Conservation (phyloP, 2,113 vertebrate species). For the Gasterosteus aculeatus region DNA sequence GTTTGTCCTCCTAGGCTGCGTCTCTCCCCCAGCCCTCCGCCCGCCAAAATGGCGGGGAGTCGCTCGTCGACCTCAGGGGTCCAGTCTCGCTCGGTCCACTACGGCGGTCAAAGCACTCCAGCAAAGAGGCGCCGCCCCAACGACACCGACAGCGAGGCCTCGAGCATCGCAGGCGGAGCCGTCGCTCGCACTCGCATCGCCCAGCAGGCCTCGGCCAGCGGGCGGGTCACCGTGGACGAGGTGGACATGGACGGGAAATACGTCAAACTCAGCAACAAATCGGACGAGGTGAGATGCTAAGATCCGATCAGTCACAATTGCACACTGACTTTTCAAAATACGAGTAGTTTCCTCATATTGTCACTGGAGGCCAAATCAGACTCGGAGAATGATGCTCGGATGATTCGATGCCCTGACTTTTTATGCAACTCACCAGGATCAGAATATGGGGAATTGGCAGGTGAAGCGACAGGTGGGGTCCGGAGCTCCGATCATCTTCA, state of each 20-base stretch:
- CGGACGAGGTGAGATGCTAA: slow-evolving; percentile 85
- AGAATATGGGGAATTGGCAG: slow-evolving; percentile 94
- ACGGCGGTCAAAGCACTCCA: slow-evolving; percentile 68
- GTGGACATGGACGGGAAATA: slow-evolving; percentile 95
- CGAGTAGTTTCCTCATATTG: neutral
- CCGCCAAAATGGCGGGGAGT: slow-evolving; percentile 74
- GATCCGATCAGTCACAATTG: neutral
- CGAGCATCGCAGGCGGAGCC: slow-evolving; percentile 78
- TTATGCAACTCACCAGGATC: slow-evolving; percentile 82
- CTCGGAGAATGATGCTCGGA: neutral
- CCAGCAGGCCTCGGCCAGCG: slow-evolving; percentile 93
- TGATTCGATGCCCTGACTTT: neutral
- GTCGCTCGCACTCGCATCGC: slow-evolving; percentile 87
- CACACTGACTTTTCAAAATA: neutral
- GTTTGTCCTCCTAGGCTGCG: slow-evolving; percentile 82
- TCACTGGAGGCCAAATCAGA: neutral
- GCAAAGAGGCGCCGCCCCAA: slow-evolving; percentile 91
- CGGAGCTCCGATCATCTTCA: slow-evolving; percentile 82
- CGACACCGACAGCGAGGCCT: slow-evolving; percentile 83
- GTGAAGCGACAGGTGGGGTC: slow-evolving; percentile 93
- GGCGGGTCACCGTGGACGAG: slow-evolving; percentile 92
- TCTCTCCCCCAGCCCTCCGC: slow-evolving; percentile 91
- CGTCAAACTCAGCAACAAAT: slow-evolving; percentile 93
- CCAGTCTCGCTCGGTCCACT: slow-evolving; percentile 51
- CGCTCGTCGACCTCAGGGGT: slow-evolving; percentile 72